phyloP scores from a whole-genome alignment of 2,113 vertebrate genomes.

The Grammomys surdaster region DNA sequence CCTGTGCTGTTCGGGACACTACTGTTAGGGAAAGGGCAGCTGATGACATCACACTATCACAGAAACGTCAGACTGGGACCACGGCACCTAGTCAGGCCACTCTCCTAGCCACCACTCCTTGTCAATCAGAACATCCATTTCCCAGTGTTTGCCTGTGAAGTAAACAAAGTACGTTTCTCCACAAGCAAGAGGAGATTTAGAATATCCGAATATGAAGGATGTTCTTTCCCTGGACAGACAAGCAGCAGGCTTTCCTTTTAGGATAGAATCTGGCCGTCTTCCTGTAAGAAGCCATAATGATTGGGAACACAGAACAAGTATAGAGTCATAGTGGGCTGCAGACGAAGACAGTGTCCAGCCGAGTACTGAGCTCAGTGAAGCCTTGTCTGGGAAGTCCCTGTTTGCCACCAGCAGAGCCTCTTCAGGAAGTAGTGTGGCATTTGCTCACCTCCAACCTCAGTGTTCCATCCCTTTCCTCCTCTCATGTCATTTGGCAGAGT shows the following conservation, averaged over 20 bases:
- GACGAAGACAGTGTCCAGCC: not conserved
- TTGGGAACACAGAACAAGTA: not conserved
- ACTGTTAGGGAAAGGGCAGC: not conserved
- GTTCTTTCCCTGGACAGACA: not conserved
- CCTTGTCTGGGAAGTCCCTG: not conserved
- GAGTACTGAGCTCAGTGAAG: not conserved
- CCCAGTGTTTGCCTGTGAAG: not conserved
- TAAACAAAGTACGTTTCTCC: not conserved
- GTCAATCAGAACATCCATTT: not conserved
- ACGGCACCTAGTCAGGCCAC: not conserved
- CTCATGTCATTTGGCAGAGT: not conserved
- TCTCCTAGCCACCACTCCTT: not conserved
- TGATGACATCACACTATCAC: not conserved
- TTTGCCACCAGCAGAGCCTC: not conserved
- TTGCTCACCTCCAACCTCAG: not conserved
- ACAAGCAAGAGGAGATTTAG: not conserved
- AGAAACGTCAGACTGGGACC: not conserved
- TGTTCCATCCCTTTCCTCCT: not conserved
- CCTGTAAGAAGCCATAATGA: not conserved
- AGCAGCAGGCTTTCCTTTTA: not conserved
- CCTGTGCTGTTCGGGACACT: not conserved
- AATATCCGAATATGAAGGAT: not conserved
- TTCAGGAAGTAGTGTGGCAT: rapidly evolving
- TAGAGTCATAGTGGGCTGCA: not conserved
- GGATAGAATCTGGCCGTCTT: not conserved